Conservation (phyloP, 1,140 invertebrate genomes). For the Brachionus manjavacas region DNA sequence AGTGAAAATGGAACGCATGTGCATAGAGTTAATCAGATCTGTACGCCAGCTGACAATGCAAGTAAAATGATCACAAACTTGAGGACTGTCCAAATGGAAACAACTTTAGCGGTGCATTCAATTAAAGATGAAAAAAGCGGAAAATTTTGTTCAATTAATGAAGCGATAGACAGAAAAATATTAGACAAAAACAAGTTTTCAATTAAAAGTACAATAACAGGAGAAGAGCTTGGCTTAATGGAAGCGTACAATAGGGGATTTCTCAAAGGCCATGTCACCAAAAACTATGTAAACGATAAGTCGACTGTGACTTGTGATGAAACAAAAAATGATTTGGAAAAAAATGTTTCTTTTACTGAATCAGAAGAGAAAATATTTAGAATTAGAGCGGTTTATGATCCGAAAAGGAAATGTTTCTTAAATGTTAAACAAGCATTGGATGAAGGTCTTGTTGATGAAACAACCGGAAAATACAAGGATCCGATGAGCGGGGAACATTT, state of each 20-base stretch:
- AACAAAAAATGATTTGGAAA: neutral
- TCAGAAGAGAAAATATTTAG: conserved; percentile 2
- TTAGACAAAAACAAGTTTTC: conserved; percentile 4
- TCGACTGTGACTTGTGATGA: neutral
- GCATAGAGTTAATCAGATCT: no score
- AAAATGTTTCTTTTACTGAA: neutral
- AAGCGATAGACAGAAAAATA: neutral
- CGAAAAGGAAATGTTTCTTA: neutral
- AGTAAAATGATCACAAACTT: neutral
- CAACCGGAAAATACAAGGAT: neutral
- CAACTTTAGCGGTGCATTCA: neutral
- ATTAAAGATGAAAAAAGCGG: neutral
- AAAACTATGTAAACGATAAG: neutral
- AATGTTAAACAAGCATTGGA: neutral
- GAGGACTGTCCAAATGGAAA: neutral
- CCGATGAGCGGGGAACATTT: neutral
- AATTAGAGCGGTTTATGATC: neutral
- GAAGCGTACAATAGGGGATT: neutral
- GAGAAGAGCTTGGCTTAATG: neutral
- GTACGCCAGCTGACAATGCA: no score
- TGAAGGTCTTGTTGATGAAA: neutral
- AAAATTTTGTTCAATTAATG: neutral
- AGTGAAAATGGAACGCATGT: no score
- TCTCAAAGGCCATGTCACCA: neutral
- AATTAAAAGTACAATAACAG: neutral